phyloP scores from a whole-genome alignment of 2,888 invertebrate genomes.

The Amphipoea oculea region DNA sequence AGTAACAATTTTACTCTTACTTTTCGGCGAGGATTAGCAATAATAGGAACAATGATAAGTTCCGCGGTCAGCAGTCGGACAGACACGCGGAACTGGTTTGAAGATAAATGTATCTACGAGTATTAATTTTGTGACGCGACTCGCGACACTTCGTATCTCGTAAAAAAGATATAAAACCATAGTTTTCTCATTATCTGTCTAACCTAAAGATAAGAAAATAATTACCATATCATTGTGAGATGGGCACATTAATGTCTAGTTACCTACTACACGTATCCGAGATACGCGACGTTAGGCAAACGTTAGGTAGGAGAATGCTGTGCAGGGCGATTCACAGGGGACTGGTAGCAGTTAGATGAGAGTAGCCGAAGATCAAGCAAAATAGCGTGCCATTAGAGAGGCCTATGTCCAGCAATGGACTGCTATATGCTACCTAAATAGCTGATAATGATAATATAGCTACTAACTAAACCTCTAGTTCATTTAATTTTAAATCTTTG shows the following conservation, averaged over 20 bases:
- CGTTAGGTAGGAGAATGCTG: background rate
- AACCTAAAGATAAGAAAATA: background rate
- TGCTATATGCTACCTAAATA: background rate
- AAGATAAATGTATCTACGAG: background rate
- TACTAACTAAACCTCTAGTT: background rate
- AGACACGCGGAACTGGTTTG: background rate
- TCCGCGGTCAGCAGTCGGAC: background rate
- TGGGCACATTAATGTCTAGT: background rate
- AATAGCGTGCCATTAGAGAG: background rate
- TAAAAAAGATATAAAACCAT: slow-evolving; percentile 14
- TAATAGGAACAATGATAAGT: background rate
- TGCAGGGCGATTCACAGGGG: background rate
- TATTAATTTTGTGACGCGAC: background rate
- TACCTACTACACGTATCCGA: background rate
- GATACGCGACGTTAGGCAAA: background rate
- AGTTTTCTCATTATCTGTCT: slow-evolving; percentile 11
- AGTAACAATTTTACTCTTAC: background rate
- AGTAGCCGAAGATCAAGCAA: background rate
- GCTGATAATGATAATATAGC: background rate
- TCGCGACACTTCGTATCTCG: background rate
- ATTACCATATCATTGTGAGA: background rate
- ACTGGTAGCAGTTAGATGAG: background rate
- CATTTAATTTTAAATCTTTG: background rate
- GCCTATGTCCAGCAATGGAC: background rate
- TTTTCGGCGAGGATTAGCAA: background rate